Percentiles rank a stretch among this genome's conserved stretches.
Conservation (phyloP, 2,888 invertebrate species). For the Eremobia ochroleuca region DNA sequence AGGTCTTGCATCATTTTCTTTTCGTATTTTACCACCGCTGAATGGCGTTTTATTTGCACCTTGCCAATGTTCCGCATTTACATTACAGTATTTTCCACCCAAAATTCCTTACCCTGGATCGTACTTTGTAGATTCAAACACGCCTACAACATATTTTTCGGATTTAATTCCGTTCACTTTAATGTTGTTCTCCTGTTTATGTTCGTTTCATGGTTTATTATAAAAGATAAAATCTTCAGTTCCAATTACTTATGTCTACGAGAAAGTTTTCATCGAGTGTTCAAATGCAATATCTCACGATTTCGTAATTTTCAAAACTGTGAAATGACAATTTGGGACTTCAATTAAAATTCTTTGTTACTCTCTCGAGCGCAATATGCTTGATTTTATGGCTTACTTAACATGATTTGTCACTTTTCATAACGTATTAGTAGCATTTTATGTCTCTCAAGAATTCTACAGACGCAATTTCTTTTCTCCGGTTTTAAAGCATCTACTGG, state of each 20-base stretch:
- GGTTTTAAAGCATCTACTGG: neutral
- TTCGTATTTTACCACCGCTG: constrained; percentile 6
- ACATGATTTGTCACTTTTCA: constrained; percentile 44
- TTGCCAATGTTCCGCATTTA: constrained; percentile 28
- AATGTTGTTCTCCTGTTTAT: constrained; percentile 14
- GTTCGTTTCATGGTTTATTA: constrained; percentile 25
- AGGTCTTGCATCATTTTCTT: neutral
- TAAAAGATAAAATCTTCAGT: neutral
- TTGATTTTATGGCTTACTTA: constrained; percentile 31
- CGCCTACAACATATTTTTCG: constrained; percentile 42
- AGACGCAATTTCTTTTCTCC: neutral
- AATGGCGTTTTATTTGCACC: constrained; percentile 37
- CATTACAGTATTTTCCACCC: constrained; percentile 30
- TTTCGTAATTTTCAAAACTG: constrained; percentile 14
- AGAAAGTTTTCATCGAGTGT: constrained; percentile 19
- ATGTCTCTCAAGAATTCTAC: constrained; percentile 6
- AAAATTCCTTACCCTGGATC: constrained; percentile 20
- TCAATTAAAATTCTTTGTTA: constrained; percentile 42
- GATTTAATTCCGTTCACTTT: constrained; percentile 33
- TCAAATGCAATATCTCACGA: constrained; percentile 15
- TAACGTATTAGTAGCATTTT: constrained; percentile 18
- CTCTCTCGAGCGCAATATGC: constrained; percentile 15
- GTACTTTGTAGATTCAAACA: constrained; percentile 44
- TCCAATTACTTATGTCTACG: constrained; percentile 12
- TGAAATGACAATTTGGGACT: constrained; percentile 30